Evolutionary conservation across 1,140 invertebrate genomes (phyloP), one percentile per base, ranked within the genome.

Genomic region (Zaprionus tsacasi): DNA sequence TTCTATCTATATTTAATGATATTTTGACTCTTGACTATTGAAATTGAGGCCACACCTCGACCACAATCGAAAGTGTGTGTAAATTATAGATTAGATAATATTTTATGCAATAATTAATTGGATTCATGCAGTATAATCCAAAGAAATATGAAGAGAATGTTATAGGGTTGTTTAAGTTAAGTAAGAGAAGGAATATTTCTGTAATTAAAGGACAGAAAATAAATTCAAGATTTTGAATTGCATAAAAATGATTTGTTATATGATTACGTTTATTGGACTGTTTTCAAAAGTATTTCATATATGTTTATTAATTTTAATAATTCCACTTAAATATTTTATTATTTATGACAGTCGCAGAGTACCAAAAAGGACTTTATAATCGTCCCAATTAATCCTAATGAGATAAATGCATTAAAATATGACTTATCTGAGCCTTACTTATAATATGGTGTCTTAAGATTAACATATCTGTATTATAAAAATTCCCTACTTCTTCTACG

Each of bases 1-100:
- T 50, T 25, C 45, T 25, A 50, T 50, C 17, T 15, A 27, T 55
- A 55, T 55, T 30, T 55, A 55, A 55, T 55, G 52, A 25, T 27
- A 55, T 55, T 25, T 27, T 30, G 27, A 25, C 52, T n/a, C 13
- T 21, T 21, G 21, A 21, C 21, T 13, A 55, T 55, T 55, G 5
- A 30, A 55, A 25, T 30, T 55, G 25, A 55, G 25, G 15, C 17
- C 15, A 21, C 45, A 25, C 45, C 17, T 12, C 21, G 21, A 25
- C 15, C 43, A 17, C 40, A 50, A 50, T 50, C 45, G 45, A 50
- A 50, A 50, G 45, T 50, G 45, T 21, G 45, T n/a, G 15, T 50
- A 50, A 25, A 50, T 50, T 50, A 50, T 50, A 25, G 21, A 50
- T 50, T 50, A 25, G 10, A 50, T 8, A 50, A 50, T 50, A 50